Percentiles rank a stretch among this genome's conserved stretches.
phyloP scores from a whole-genome alignment of 2,113 vertebrate genomes.

The Albula glossodonta region DNA sequence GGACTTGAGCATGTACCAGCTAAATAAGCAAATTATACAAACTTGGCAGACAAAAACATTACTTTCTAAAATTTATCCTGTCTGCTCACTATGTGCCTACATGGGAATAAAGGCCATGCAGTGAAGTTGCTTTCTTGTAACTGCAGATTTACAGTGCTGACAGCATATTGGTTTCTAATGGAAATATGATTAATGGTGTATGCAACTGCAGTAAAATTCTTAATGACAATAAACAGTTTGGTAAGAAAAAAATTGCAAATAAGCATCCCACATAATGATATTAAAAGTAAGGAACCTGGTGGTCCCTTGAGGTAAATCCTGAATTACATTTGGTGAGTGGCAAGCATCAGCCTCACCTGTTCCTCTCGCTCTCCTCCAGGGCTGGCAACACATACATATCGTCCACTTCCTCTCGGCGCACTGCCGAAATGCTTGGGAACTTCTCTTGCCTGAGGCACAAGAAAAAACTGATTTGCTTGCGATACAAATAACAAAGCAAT shows the following conservation, averaged over 20 bases:
- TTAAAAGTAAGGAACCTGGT: neutral
- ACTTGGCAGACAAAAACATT: neutral
- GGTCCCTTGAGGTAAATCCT: neutral
- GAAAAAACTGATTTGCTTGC: neutral
- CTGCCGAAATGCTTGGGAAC: slow-evolving; percentile 81
- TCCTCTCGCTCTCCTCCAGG: slow-evolving; percentile 77
- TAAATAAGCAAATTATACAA: neutral
- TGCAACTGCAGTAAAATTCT: neutral
- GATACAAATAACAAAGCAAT: neutral
- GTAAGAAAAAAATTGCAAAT: neutral
- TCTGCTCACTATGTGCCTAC: too few relatives aligned
- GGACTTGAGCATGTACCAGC: neutral
- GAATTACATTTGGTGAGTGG: neutral
- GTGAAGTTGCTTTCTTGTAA: neutral
- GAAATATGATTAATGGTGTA: neutral
- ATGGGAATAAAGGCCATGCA: neutral
- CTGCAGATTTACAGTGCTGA: neutral
- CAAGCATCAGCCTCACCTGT: slow-evolving; percentile 67
- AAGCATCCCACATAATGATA: too few relatives aligned
- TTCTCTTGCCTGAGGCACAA: slow-evolving; percentile 69
- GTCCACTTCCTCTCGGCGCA: slow-evolving; percentile 78
- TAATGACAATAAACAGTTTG: neutral
- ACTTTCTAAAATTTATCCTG: neutral
- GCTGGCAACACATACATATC: slow-evolving; percentile 86
- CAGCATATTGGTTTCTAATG: neutral